Conservation (phyloP, 1,140 invertebrate species). For the Dendrolimus punctatus region DNA sequence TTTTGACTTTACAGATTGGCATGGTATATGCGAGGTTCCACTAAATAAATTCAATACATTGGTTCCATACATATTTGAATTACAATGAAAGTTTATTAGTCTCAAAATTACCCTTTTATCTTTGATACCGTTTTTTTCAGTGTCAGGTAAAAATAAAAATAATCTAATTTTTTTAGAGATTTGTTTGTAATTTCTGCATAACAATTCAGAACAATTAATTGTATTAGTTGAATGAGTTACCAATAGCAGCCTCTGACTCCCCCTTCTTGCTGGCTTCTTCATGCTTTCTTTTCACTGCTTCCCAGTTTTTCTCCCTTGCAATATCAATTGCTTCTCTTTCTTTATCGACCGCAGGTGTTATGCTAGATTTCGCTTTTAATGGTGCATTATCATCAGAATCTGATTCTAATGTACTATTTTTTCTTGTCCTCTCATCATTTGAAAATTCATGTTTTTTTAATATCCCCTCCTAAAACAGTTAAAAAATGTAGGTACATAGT, state of each 20-base stretch:
- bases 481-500: background rate
- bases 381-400: conserved; percentile 68
- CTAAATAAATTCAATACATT: too few relatives aligned
- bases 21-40: too few relatives aligned
- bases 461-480: conserved; percentile 49
- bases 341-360: conserved; percentile 51
- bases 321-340: conserved; percentile 68
- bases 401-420: conserved; percentile 63
- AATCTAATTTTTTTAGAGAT: conserved; percentile 1
- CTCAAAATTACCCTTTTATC: too few relatives aligned
- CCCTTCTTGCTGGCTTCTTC: conserved; percentile 69
- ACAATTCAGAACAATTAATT: background rate
- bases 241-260: conserved; percentile 63
- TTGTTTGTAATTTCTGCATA: background rate
- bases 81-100: too few relatives aligned
- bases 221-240: conserved; percentile 25
- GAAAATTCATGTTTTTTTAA: conserved; percentile 59
- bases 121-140: too few relatives aligned
- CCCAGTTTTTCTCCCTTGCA: conserved; percentile 70
- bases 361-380: conserved; percentile 53
- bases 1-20: too few relatives aligned
- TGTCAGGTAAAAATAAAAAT: background rate
- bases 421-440: conserved; percentile 48
- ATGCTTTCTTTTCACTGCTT: conserved; percentile 70
- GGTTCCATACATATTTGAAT: too few relatives aligned